Base-by-base conservation (phyloP, 2,888 invertebrate genomes). In the Sthenelais limicola region DNA sequence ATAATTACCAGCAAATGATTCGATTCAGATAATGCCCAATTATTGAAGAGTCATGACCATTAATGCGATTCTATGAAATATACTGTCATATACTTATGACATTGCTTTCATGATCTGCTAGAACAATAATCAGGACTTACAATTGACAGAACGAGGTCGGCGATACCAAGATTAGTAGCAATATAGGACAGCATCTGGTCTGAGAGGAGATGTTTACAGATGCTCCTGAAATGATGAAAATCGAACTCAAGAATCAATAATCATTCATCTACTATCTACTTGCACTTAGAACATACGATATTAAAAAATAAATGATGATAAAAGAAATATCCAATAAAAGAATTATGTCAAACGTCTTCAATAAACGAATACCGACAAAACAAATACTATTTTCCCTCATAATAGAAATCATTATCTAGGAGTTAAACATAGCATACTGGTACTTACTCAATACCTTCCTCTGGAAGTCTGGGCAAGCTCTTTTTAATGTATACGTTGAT, bases 131-230 rank as follows among this genome's bases (percentile, higher is more conserved):
- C 24, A 12, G 12, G 69, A 86, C 91, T 91, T 90, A 96, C 96
- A 68, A 90, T 89, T 79, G 92, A 91, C 73, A 94, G 90, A 80
- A 96, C 92, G 21, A 97, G 90, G 83, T 97, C 96, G 80, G 91
- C 92, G 32, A 94, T 91, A 49, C 97, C 97, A 73, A 98, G 90
- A 82, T 94, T 91, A 3, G 85, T 87, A 0, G 93, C 92, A 68
- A 96, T 90, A 84, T 93, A 88, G 0, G 93, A 91, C 12, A 97
- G 86, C n/a, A 91, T 90, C 43, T 91, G 90, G 72, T 91, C 91
- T 51, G 91, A 91, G 51, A 91, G 89, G 71, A 97, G 89, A 84
- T 93, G 91, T 21, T 91, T 89, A 51, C 89, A 86, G n/a, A 96
- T 86, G 24, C 92, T 90, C 68, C 91, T 90, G 58, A 87, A 33